phyloP scores from a whole-genome alignment of 1,140 invertebrate genomes.

The Drosophila ficusphila region DNA sequence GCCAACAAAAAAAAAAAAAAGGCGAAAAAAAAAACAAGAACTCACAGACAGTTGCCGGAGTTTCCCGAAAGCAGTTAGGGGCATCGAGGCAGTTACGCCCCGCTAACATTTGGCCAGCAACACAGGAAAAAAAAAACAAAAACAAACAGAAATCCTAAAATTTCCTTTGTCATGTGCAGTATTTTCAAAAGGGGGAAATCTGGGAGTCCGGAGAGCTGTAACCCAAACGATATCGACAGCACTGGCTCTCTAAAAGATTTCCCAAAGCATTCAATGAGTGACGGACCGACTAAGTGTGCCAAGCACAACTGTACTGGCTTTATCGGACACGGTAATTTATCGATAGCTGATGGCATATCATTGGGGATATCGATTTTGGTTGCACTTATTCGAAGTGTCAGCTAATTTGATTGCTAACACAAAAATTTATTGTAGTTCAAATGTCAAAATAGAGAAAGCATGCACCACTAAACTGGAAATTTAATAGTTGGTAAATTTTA shows the following conservation, averaged over 20 bases:
- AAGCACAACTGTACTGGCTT: slow-evolving; percentile 19
- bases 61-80: slow-evolving; percentile 30
- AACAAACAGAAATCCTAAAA: slow-evolving; percentile 46
- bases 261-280: slow-evolving; percentile 34
- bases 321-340: slow-evolving; percentile 15
- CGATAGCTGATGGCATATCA: slow-evolving; percentile 14
- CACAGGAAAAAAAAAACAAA: neutral
- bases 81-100: slow-evolving; percentile 11
- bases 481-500: too few relatives aligned
- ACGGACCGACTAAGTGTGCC: slow-evolving; percentile 23
- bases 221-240: slow-evolving; percentile 24
- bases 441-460: neutral
- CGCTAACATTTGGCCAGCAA: slow-evolving; percentile 43
- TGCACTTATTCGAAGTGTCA: too few relatives aligned
- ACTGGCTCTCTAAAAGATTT: slow-evolving; percentile 43
- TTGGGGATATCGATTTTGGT: neutral
- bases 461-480: neutral
- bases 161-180: slow-evolving; percentile 49
- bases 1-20: slow-evolving; percentile 6
- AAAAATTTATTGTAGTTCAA: neutral
- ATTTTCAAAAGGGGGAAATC: slow-evolving; percentile 5
- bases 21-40: neutral
- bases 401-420: neutral
- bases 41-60: slow-evolving; percentile 29
- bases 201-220: slow-evolving; percentile 9